Percentiles rank a stretch among this genome's conserved stretches.
phyloP scores from a whole-genome alignment of 2,888 invertebrate species.

The Oscheius sp. region DNA sequence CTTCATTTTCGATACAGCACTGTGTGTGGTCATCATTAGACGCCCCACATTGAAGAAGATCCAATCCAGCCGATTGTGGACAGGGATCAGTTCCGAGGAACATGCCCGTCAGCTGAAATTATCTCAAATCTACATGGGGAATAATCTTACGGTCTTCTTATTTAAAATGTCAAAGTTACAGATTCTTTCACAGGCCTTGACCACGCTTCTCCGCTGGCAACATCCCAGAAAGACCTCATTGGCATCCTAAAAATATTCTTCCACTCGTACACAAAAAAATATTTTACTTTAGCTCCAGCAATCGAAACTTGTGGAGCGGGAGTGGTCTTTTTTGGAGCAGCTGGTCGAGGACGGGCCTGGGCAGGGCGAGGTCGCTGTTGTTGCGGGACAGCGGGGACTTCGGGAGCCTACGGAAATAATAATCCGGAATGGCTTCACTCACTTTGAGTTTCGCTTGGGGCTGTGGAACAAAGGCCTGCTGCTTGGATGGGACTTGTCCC shows the following conservation, averaged over 20 bases:
- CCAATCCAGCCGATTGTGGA: constrained; percentile 65
- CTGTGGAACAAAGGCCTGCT: constrained; percentile 17
- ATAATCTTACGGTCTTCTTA: constrained; percentile 60
- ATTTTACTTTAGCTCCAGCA: constrained; percentile 5
- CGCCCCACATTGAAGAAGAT: constrained; percentile 69
- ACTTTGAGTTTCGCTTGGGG: constrained; percentile 32
- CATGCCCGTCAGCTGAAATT: constrained; percentile 67
- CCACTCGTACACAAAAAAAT: background rate
- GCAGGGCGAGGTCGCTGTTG: constrained; percentile 21
- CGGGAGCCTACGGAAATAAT: constrained; percentile 18
- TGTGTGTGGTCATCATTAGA: constrained; percentile 65
- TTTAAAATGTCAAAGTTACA: constrained; percentile 69
- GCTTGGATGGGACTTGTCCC: background rate
- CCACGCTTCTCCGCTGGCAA: constrained; percentile 62
- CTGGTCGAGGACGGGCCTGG: background rate
- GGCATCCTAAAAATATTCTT: constrained; percentile 41
- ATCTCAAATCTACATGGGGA: background rate
- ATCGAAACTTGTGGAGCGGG: constrained; percentile 1
- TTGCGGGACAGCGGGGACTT: constrained; percentile 5
- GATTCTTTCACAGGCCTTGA: constrained; percentile 63
- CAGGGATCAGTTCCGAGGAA: constrained; percentile 71
- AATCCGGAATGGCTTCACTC: background rate
- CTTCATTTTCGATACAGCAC: constrained; percentile 62
- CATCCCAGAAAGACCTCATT: constrained; percentile 67
- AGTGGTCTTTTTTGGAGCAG: background rate